phyloP scores from a whole-genome alignment of 1,140 invertebrate genomes.

The Formica exsecta region DNA sequence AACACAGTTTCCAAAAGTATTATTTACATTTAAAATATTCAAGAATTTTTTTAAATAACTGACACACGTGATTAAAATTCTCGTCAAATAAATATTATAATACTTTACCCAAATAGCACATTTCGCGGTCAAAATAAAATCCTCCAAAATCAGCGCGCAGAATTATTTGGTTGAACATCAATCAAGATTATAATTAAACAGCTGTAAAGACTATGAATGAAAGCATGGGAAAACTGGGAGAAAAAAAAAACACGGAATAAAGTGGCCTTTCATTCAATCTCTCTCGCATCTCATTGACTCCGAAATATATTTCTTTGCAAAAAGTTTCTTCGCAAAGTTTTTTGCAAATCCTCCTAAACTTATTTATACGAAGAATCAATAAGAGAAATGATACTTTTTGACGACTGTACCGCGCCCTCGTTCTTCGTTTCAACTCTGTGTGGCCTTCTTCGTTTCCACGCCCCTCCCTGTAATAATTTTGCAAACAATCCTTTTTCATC shows the following conservation, averaged over 20 bases:
- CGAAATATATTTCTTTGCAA: too few species aligned
- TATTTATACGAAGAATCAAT: background rate
- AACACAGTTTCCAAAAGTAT: background rate
- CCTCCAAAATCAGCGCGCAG: background rate
- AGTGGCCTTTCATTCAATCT: background rate
- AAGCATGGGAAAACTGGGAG: background rate
- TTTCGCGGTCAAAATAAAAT: background rate
- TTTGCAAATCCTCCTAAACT: background rate
- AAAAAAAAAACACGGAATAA: background rate
- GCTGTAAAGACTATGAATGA: background rate
- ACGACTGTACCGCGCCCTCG: background rate
- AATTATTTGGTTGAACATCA: slow-evolving; percentile 7
- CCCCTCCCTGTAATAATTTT: background rate
- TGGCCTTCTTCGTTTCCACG: background rate
- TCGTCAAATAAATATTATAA: background rate
- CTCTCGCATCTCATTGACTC: background rate
- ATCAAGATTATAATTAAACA: background rate
- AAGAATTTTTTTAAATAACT: background rate
- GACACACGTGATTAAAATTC: background rate
- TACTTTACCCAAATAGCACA: background rate
- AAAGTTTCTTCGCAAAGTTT: background rate
- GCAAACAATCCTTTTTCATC: slow-evolving; percentile 49
- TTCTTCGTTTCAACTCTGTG: slow-evolving; percentile 14
- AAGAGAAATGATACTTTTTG: background rate
- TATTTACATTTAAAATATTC: background rate